A percentile compares a stretch with the other conserved stretches of the same genome.
phyloP scores from a whole-genome alignment of 2,113 vertebrate species.

The Pavo muticus region DNA sequence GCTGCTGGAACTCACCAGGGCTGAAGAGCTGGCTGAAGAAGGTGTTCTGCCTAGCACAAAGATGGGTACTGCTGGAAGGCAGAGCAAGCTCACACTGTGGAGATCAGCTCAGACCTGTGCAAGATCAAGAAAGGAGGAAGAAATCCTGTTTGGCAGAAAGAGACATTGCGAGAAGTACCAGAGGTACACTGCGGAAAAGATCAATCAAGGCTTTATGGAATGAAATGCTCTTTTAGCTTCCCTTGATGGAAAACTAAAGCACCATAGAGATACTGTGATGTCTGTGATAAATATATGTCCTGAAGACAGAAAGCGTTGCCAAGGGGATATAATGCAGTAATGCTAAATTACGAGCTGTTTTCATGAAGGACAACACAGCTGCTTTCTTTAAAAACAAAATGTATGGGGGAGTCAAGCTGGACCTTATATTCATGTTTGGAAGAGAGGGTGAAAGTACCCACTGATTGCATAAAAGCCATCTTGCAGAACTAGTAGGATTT shows the following conservation, averaged over 20 bases:
- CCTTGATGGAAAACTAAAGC: slow-evolving; percentile 45
- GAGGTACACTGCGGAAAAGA: slow-evolving; percentile 33
- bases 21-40: neutral
- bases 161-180: slow-evolving; percentile 14
- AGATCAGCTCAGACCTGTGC: slow-evolving; percentile 20
- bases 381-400: slow-evolving; percentile 58
- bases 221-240: slow-evolving; percentile 47
- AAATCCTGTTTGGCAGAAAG: slow-evolving; percentile 16
- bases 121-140: slow-evolving; percentile 38
- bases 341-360: slow-evolving; percentile 68
- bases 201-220: slow-evolving; percentile 28
- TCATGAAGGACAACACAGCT: slow-evolving; percentile 69
- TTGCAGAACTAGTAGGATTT: slow-evolving; percentile 40
- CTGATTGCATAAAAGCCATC: slow-evolving; percentile 48
- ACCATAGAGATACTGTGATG: slow-evolving; percentile 38
- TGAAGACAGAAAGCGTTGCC: slow-evolving; percentile 68
- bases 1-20: neutral
- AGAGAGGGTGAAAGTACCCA: slow-evolving; percentile 39
- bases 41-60: slow-evolving; percentile 10
- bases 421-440: slow-evolving; percentile 42
- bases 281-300: slow-evolving; percentile 61
- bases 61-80: neutral
- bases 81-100: slow-evolving; percentile 7
- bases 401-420: slow-evolving; percentile 41
- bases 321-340: slow-evolving; percentile 64